Conservation (phyloP, 2,888 invertebrate species). For the Volucella zonaria region DNA sequence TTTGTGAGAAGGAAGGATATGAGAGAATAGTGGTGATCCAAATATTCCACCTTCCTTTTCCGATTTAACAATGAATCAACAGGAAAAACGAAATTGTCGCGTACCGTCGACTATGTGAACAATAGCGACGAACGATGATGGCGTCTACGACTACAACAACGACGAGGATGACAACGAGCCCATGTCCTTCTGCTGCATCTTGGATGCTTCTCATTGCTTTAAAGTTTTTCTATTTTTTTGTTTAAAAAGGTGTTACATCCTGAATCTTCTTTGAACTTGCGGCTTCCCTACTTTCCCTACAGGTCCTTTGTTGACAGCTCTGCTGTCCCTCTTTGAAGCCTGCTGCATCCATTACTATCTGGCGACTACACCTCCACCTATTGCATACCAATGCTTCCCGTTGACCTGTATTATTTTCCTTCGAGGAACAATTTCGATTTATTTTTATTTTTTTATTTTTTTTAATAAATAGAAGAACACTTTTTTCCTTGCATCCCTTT, state of each 20-base stretch:
- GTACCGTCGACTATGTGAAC: constrained; percentile 40
- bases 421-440: constrained; percentile 33
- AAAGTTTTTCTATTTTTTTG: constrained; percentile 6
- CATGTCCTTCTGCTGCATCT: background rate
- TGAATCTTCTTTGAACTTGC: constrained; percentile 36
- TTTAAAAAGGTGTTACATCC: constrained; percentile 67
- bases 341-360: constrained; percentile 18
- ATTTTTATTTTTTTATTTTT: too few species aligned
- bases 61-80: constrained; percentile 71
- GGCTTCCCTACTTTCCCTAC: constrained; percentile 32
- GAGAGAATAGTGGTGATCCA: constrained; percentile 34
- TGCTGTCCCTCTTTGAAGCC: constrained; percentile 21
- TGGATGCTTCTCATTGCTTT: constrained; percentile 47
- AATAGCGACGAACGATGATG: constrained; percentile 6
- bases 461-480: constrained; percentile 46
- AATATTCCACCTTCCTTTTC: constrained; percentile 66
- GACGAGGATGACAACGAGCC: constrained; percentile 21
- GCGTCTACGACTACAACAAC: constrained; percentile 23
- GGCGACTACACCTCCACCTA: constrained; percentile 2
- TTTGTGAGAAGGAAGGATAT: constrained; percentile 47
- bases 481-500: background rate
- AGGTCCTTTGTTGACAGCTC: constrained; percentile 19
- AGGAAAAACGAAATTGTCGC: constrained; percentile 67
- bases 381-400: constrained; percentile 35
- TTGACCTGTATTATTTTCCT: constrained; percentile 63